Percentiles rank a stretch among this genome's conserved stretches.
These are phyloP conservation scores for Microcebus murinus DNA, from an alignment of 2,113 vertebrate species.

Conservation along the genomic window DNA sequence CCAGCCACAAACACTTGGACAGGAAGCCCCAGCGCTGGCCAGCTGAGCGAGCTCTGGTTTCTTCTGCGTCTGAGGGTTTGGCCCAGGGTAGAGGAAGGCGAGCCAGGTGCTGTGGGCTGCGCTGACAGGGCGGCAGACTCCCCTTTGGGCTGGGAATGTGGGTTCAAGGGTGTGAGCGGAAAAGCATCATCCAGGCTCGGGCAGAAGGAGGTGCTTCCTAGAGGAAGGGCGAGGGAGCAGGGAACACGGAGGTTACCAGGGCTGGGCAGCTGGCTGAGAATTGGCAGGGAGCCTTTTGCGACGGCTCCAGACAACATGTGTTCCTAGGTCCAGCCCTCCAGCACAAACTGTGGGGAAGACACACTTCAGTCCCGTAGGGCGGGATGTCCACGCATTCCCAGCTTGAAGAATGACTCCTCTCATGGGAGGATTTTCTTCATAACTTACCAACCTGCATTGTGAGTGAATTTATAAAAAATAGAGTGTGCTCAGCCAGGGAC, in stretches of 20 bases:
- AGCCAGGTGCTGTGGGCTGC: constrained; percentile 66
- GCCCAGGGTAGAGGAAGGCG: constrained; percentile 52
- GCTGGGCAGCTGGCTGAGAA: constrained; percentile 28
- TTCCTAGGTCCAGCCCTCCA: not conserved
- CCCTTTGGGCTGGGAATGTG: constrained; percentile 44
- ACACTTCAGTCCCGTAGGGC: not conserved
- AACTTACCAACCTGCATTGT: not conserved
- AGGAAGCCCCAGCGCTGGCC: constrained; percentile 62
- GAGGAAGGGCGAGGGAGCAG: constrained; percentile 45
- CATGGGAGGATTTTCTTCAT: not conserved
- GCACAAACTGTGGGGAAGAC: not conserved
- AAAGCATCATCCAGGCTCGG: constrained; percentile 36
- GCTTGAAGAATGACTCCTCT: not conserved
- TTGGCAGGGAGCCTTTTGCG: not conserved
- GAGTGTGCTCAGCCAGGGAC: not conserved
- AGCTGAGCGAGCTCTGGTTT: constrained; percentile 71
- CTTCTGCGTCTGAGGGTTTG: constrained; percentile 72
- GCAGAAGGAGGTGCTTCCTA: constrained; percentile 63
- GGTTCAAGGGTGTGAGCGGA: constrained; percentile 61
- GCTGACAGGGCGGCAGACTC: not conserved
- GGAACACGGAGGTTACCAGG: constrained; percentile 17
- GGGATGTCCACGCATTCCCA: not conserved
- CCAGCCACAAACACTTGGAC: constrained; percentile 72
- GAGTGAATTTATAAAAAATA: not conserved
- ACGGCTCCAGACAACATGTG: not conserved